phyloP scores from a whole-genome alignment of 64 coral and sea anemone species.

The Trachythela sp. region DNA sequence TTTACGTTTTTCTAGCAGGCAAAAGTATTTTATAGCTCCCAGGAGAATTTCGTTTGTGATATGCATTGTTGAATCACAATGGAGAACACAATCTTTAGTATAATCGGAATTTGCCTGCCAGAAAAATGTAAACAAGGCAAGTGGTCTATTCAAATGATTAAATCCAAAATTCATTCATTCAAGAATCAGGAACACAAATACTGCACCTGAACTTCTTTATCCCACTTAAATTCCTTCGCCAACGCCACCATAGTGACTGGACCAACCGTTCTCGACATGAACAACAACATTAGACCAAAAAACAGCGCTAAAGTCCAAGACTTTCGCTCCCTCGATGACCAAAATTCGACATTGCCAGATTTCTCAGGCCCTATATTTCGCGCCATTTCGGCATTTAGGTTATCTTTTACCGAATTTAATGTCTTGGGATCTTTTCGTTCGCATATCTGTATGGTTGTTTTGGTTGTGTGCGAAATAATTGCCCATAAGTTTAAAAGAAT shows the following conservation, averaged over 20 bases:
- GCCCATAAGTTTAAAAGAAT: too few relatives aligned
- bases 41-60: too few relatives aligned
- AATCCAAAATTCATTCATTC: too few relatives aligned
- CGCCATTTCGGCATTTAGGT: neutral
- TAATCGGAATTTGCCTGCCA: too few relatives aligned
- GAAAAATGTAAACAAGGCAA: too few relatives aligned
- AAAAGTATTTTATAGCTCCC: too few relatives aligned
- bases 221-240: neutral
- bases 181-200: too few relatives aligned
- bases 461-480: too few relatives aligned
- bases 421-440: neutral
- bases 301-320: neutral
- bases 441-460: neutral
- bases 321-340: neutral
- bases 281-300: neutral
- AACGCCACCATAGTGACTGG: neutral
- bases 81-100: too few relatives aligned
- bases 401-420: neutral
- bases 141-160: too few relatives aligned
- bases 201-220: neutral
- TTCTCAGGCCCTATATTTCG: neutral
- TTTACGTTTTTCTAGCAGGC: too few relatives aligned
- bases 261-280: slow-evolving; percentile 6
- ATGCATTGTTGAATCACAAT: too few relatives aligned
- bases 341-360: neutral